A percentile compares a stretch with the other conserved stretches of the same genome.
Conservation (phyloP, 2,797 vertebrate genomes). For the Synanceia verrucosa region DNA sequence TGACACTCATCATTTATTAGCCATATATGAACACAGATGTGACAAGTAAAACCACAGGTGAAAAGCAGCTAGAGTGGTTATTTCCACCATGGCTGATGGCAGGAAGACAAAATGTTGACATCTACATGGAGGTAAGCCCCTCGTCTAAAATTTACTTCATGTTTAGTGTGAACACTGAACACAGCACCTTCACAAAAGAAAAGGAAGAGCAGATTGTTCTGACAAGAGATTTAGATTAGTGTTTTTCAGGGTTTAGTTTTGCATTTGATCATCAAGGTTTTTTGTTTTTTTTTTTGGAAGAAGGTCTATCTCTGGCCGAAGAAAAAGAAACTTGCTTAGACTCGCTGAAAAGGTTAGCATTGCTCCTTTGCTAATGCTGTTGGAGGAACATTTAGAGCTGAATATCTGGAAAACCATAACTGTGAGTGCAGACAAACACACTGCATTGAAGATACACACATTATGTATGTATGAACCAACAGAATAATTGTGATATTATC, state of each 20-base stretch:
- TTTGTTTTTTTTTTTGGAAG: too few relatives aligned
- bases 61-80: background rate
- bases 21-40: too few relatives aligned
- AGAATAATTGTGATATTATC: constrained; percentile 7
- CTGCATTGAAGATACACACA: background rate
- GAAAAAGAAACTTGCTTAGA: constrained; percentile 33
- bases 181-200: background rate
- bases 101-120: background rate
- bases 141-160: background rate
- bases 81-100: background rate
- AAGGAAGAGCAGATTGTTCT: background rate
- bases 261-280: constrained; percentile 30
- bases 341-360: constrained; percentile 6
- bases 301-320: too few relatives aligned
- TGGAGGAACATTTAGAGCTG: constrained; percentile 2
- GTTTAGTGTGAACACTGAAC: background rate
- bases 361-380: background rate
- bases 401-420: background rate
- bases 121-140: background rate
- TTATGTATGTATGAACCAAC: constrained; percentile 3
- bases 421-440: constrained; percentile 42
- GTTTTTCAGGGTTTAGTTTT: background rate
- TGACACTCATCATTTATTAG: too few relatives aligned
- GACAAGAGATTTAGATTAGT: background rate
- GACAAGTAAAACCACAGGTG: background rate